Evolutionary conservation across 2,888 invertebrate species (phyloP).

Genomic region (Carpatolechia fugitivella): DNA sequence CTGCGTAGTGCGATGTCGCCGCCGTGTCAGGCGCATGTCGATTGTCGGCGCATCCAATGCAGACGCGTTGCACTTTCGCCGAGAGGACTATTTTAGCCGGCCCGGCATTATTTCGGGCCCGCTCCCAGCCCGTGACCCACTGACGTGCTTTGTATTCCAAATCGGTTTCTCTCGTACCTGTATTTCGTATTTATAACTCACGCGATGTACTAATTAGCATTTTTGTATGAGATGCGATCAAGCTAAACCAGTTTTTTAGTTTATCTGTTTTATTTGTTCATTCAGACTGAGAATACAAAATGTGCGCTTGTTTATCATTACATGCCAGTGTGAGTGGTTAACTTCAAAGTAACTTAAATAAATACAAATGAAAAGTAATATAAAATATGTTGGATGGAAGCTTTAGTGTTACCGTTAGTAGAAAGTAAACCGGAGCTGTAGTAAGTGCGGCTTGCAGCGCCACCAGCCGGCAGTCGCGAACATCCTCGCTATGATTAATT

Average conservation of each 20-base stretch:
- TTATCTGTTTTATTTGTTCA: slow-evolving; percentile 12
- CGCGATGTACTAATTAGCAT: slow-evolving; percentile 16
- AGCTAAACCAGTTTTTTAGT: slow-evolving; percentile 14
- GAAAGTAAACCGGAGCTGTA: not conserved
- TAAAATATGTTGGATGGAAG: not conserved
- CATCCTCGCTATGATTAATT: slow-evolving; percentile 3
- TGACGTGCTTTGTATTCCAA: slow-evolving; percentile 59
- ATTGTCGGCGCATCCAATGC: slow-evolving; percentile 11
- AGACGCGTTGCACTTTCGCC: slow-evolving; percentile 39
- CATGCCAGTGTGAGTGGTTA: not conserved
- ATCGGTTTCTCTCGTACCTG: slow-evolving; percentile 45
- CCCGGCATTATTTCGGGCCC: slow-evolving; percentile 57
- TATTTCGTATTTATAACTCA: slow-evolving; percentile 43
- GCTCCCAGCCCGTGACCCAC: slow-evolving; percentile 65
- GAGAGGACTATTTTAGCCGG: slow-evolving; percentile 53
- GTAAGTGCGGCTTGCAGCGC: not conserved
- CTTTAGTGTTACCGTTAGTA: not conserved
- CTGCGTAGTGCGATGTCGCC: not conserved
- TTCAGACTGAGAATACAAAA: slow-evolving; percentile 5
- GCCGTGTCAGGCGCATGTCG: not conserved
- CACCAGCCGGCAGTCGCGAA: not conserved
- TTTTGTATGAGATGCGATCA: slow-evolving; percentile 13
- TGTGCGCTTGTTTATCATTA: slow-evolving; percentile 4
- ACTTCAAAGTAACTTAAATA: not conserved
- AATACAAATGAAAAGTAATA: not conserved